Evolutionary conservation across 2,888 invertebrate species (phyloP).

Genomic region (Carpatolechia fugitivella): DNA sequence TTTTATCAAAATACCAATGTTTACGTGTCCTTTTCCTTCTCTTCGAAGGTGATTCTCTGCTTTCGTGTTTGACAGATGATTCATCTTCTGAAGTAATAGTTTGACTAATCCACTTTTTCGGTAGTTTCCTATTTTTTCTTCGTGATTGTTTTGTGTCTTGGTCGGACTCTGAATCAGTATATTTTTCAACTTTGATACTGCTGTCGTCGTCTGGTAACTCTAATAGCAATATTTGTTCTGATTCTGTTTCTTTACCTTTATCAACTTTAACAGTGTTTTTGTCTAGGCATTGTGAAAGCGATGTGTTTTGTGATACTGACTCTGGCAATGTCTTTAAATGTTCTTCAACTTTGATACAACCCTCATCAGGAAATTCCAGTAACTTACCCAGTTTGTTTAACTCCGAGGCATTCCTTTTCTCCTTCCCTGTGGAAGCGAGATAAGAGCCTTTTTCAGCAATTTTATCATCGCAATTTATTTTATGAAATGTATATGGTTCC

Average conservation of each 20-base stretch:
- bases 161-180: no score
- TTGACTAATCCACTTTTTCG: background rate
- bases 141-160: no score
- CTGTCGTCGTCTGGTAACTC: no score
- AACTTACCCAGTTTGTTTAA: background rate
- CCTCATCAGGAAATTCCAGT: background rate
- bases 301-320: background rate
- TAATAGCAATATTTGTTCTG: background rate
- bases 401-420: constrained; percentile 2
- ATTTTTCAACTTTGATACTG: no score
- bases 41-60: background rate
- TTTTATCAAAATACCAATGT: background rate
- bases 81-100: background rate
- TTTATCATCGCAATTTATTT: background rate
- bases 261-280: background rate
- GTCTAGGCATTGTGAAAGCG: background rate
- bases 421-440: constrained; percentile 6
- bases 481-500: no score
- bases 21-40: background rate
- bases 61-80: background rate
- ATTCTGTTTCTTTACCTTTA: background rate
- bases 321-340: background rate
- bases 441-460: constrained; percentile 23
- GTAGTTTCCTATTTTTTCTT: no score
- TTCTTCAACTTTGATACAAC: background rate